Evolutionary conservation across 2,888 invertebrate genomes (phyloP), one percentile per base, ranked within the genome.

Genomic region (Panorpa germanica): DNA sequence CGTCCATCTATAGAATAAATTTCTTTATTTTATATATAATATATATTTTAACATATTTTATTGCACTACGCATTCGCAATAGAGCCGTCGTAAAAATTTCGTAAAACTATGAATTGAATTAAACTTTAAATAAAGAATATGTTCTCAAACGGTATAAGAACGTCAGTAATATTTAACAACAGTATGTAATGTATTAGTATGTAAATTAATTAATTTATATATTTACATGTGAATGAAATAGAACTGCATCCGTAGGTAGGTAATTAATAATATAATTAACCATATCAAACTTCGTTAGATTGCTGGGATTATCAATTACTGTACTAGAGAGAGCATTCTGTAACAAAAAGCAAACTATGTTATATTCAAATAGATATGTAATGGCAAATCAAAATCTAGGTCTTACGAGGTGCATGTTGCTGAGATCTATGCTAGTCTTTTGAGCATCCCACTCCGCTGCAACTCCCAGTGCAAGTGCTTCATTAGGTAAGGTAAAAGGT

Each of bases 361-460:
- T 32, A 25, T 19, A 33, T 26, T 17, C 11, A 25, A 21, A 27
- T 26, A 19, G 29, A 30, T 31, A 28, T 34, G n/a, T 16, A 39
- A 53, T 47, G 36, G 33, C 25, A 38, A 35, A 19, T 18, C 8
- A 23, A 33, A 17, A 29, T 12, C 26, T 31, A 18, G 29, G 21
- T 40, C 49, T 58, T 61, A 85, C 85, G 59, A 95, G 55, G 55
- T 93, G 90, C 93, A 95, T 95, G 21, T 65, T 64, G 27, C 76
- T 71, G 42, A 68, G 72, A 35, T 74, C 54, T 38, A 96, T 77
- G 31, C 59, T 57, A 15, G 80, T 71, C 37, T 68, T 68, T 50
- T 96, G 95, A 5, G 74, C 61, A 43, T 85, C 78, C 86, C 96
- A 98, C 63, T 98, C 98, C 16, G 77, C 70, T 2, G 95, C 90